Percentiles rank a stretch among this genome's conserved stretches.
Conservation (phyloP, 2,888 invertebrate genomes). For the Cantharis rufa region DNA sequence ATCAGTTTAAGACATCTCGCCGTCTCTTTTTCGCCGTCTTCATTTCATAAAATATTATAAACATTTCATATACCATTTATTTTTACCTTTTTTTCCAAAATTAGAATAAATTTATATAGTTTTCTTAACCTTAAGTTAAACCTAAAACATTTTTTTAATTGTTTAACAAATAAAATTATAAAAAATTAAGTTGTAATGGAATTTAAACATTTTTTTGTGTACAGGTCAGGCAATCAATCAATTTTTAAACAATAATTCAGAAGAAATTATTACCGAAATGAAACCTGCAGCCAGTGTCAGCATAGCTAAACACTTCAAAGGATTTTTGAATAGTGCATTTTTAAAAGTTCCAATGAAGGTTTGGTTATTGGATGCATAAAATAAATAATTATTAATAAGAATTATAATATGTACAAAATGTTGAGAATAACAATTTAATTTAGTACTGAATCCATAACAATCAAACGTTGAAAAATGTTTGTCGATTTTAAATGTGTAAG, state of each 20-base stretch:
- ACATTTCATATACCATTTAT: too few relatives aligned
- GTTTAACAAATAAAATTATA: too few relatives aligned
- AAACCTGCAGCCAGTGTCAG: constrained; percentile 74
- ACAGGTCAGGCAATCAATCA: constrained; percentile 83
- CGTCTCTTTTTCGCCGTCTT: too few relatives aligned
- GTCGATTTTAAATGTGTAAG: background rate
- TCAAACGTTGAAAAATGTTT: background rate
- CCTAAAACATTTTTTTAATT: too few relatives aligned
- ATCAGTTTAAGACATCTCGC: too few relatives aligned
- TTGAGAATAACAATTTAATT: background rate
- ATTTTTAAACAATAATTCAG: constrained; percentile 78
- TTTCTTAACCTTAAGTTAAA: too few relatives aligned
- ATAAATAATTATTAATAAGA: background rate
- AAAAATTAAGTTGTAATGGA: too few relatives aligned
- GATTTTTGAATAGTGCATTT: constrained; percentile 74
- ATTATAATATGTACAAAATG: background rate
- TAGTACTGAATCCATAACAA: background rate
- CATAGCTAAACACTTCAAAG: constrained; percentile 74
- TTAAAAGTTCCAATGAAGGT: constrained; percentile 71
- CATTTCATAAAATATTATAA: too few relatives aligned
- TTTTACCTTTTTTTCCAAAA: too few relatives aligned
- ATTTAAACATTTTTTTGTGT: background rate
- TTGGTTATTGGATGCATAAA: constrained; percentile 61
- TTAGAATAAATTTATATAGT: too few relatives aligned
- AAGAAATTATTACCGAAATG: constrained; percentile 83